These are phyloP conservation scores for Dufourea novaeangliae DNA, from an alignment of 1,140 invertebrate genomes.

Conservation along the genomic window DNA sequence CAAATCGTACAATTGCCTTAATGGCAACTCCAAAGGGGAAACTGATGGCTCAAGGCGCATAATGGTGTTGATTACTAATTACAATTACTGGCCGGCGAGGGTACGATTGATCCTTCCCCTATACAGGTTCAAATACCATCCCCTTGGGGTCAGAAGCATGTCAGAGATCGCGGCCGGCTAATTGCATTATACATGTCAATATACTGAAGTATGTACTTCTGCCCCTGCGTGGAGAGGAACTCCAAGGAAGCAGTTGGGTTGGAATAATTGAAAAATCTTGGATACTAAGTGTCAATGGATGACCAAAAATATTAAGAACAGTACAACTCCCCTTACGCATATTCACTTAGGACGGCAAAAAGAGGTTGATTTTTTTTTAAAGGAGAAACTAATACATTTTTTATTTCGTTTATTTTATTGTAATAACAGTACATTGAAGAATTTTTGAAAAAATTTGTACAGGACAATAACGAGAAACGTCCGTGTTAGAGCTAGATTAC, in stretches of 20 bases:
- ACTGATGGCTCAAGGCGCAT: constrained; percentile 60
- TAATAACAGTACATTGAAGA: too few species aligned
- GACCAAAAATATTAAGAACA: too few species aligned
- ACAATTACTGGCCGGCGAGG: constrained; percentile 73
- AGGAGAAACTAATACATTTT: too few species aligned
- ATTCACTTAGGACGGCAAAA: too few species aligned
- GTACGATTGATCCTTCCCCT: constrained; percentile 58
- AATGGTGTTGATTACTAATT: constrained; percentile 75
- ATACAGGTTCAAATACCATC: constrained; percentile 48
- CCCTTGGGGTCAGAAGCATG: constrained; percentile 45
- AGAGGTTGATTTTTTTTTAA: too few species aligned
- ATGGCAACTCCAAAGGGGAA: constrained; percentile 52
- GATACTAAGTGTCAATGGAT: not conserved
- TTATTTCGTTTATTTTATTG: too few species aligned
- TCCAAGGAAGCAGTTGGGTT: constrained; percentile 6
- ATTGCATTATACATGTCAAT: constrained; percentile 70
- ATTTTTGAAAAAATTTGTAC: too few species aligned
- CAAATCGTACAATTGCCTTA: constrained; percentile 55
- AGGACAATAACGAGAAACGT: too few species aligned
- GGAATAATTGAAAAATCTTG: not conserved
- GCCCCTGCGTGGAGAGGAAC: not conserved
- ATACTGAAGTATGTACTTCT: constrained; percentile 57
- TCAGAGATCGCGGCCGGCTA: constrained; percentile 61
- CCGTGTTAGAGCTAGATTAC: too few species aligned
- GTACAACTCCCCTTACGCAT: too few species aligned